A percentile compares a stretch with the other conserved stretches of the same genome.
phyloP scores from a whole-genome alignment of 2,797 vertebrate species.

The Streptopelia turtur region DNA sequence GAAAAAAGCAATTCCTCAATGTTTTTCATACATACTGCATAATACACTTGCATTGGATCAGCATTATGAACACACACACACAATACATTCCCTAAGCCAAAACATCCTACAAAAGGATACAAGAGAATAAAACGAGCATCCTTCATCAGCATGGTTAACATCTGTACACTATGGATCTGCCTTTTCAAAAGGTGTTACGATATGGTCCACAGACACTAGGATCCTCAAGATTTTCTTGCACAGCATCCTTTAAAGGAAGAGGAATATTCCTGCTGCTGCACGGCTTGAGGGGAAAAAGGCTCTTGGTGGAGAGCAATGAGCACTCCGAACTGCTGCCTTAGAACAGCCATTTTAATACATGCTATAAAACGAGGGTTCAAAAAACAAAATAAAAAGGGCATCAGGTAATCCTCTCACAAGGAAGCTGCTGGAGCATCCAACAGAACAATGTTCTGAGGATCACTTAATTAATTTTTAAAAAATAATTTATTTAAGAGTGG shows the following conservation, averaged over 20 bases:
- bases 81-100: background rate
- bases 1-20: background rate
- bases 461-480: background rate
- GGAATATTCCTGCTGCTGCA: background rate
- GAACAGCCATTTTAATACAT: background rate
- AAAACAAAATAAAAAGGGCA: background rate
- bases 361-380: background rate
- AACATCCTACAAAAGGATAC: background rate
- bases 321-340: background rate
- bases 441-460: background rate
- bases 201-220: background rate
- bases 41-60: background rate
- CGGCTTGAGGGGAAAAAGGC: background rate
- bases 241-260: background rate
- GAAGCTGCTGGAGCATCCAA: background rate
- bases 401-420: background rate
- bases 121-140: background rate
- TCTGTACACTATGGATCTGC: background rate
- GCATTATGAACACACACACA: background rate
- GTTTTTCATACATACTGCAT: background rate
- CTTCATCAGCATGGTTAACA: background rate
- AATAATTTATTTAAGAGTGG: background rate
- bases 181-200: background rate
- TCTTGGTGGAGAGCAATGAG: background rate
- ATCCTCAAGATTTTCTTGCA: background rate